Conservation (phyloP, 2,888 invertebrate species). For the Trachelus tabidus region DNA sequence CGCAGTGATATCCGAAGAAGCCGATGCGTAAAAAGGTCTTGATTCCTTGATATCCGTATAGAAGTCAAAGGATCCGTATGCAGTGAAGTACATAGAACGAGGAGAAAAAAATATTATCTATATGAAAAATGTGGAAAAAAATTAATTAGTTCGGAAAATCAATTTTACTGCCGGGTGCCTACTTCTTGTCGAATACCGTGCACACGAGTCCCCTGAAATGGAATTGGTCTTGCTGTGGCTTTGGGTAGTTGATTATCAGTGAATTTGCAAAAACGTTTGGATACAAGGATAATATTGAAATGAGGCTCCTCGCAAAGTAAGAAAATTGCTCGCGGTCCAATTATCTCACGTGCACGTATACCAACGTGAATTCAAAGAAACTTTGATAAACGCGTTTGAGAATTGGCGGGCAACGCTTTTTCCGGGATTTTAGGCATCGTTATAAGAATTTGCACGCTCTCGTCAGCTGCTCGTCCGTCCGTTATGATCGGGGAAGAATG, state of each 20-base stretch:
- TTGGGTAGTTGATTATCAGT: neutral
- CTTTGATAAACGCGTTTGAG: constrained; percentile 48
- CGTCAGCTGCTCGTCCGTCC: constrained; percentile 61
- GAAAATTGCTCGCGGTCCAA: neutral
- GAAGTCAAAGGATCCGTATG: neutral
- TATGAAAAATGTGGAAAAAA: neutral
- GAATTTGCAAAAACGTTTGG: neutral
- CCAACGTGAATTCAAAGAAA: constrained; percentile 43
- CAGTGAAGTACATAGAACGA: neutral
- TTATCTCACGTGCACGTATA: neutral
- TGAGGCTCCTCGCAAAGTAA: neutral
- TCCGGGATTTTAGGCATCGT: constrained; percentile 56
- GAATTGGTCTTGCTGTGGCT: neutral
- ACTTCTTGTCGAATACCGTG: neutral
- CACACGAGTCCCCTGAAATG: neutral
- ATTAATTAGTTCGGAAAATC: neutral
- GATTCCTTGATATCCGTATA: neutral
- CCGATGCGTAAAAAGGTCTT: constrained; percentile 15
- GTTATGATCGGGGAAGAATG: constrained; percentile 41
- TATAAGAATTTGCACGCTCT: constrained; percentile 64
- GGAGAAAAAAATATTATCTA: neutral
- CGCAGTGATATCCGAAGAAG: constrained; percentile 55
- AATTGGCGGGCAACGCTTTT: constrained; percentile 39
- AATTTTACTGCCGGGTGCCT: neutral
- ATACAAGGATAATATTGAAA: neutral